A percentile compares a stretch with the other conserved stretches of the same genome.
phyloP scores from a whole-genome alignment of 2,888 invertebrate genomes.

The Thecocarcelia acutangulata region DNA sequence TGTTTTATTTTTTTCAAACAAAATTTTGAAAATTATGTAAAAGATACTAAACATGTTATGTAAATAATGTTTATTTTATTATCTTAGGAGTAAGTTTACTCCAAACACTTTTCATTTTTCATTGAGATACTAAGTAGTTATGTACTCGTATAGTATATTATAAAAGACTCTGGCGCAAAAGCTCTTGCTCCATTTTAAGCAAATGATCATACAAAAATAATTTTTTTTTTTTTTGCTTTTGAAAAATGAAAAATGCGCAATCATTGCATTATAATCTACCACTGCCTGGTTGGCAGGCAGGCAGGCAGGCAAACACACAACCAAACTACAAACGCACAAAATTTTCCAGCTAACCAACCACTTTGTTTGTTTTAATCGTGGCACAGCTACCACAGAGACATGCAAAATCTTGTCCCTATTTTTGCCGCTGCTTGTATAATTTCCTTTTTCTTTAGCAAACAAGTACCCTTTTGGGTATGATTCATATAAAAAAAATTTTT shows the following conservation, averaged over 20 bases:
- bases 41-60: conserved; percentile 2
- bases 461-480: conserved; percentile 55
- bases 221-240: neutral
- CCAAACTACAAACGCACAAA: neutral
- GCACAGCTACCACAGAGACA: conserved; percentile 39
- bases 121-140: conserved; percentile 28
- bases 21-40: neutral
- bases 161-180: conserved; percentile 32
- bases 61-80: conserved; percentile 12
- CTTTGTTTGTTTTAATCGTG: conserved; percentile 33
- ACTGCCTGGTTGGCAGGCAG: conserved; percentile 9
- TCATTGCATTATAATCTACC: conserved; percentile 22
- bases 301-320: conserved; percentile 5
- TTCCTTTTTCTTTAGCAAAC: conserved; percentile 60
- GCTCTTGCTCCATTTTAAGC: conserved; percentile 55
- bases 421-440: conserved; percentile 38
- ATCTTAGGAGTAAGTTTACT: conserved; percentile 17
- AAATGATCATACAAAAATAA: conserved; percentile 36
- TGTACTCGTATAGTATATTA: neutral
- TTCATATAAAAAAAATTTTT: conserved; percentile 46
- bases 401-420: conserved; percentile 60
- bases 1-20: neutral
- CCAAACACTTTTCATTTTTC: conserved; percentile 18
- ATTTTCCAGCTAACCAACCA: conserved; percentile 11
- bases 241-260: conserved; percentile 30